These are phyloP conservation scores for Tubiluchus corallicola DNA, from an alignment of 2,888 invertebrate genomes.

Conservation along the genomic window DNA sequence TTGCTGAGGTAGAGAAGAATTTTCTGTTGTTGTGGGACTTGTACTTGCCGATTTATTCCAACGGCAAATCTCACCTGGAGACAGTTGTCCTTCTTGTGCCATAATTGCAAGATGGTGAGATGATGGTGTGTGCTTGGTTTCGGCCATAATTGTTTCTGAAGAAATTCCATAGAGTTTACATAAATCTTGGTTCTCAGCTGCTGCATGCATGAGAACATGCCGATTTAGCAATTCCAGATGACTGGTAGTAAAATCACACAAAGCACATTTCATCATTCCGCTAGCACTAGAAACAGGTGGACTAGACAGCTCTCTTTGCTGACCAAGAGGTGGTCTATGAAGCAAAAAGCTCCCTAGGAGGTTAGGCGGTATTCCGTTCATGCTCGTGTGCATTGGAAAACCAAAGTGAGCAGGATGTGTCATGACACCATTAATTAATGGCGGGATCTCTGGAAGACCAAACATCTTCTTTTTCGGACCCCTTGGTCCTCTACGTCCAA, in stretches of 20 bases:
- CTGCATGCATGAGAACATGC: constrained; percentile 29
- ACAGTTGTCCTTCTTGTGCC: constrained; percentile 11
- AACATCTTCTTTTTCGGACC: background rate
- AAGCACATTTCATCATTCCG: constrained; percentile 22
- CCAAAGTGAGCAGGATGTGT: background rate
- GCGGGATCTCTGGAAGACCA: background rate
- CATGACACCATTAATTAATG: background rate
- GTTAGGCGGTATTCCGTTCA: background rate
- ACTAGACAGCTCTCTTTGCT: constrained; percentile 13
- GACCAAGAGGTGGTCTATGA: constrained; percentile 15
- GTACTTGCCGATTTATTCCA: constrained; percentile 34
- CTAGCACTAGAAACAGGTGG: constrained; percentile 9
- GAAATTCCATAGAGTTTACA: constrained; percentile 24
- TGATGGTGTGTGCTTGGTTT: constrained; percentile 9
- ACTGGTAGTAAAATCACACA: constrained; percentile 28
- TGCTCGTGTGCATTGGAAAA: background rate
- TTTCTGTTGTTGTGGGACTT: constrained; percentile 66
- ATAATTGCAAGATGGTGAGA: no score
- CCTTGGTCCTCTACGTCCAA: background rate
- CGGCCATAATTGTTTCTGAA: constrained; percentile 18
- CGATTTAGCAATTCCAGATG: constrained; percentile 23
- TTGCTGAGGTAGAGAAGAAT: constrained; percentile 44
- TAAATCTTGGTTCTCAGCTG: constrained; percentile 25
- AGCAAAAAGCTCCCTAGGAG: constrained; percentile 1
- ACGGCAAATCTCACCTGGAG: constrained; percentile 23